A percentile compares a stretch with the other conserved stretches of the same genome.
phyloP scores from a whole-genome alignment of 2,113 vertebrate species.

The Perognathus longimembris region DNA sequence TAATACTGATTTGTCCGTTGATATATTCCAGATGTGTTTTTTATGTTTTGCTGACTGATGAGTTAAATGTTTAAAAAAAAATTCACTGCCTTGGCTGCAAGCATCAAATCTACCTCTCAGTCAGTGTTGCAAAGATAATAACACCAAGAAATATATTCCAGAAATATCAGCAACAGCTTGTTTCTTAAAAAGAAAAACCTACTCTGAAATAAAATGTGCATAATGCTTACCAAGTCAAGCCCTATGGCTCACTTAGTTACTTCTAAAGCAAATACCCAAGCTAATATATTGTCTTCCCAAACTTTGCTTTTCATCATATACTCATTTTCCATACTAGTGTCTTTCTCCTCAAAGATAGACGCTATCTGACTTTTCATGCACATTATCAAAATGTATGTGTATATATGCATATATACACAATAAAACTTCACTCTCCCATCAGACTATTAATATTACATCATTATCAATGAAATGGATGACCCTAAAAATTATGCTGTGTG shows the following conservation, averaged over 20 bases:
- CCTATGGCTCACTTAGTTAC: background rate
- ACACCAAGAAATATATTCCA: conserved; percentile 21
- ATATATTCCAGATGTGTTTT: conserved; percentile 70
- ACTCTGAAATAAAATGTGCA: background rate
- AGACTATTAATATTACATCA: no score
- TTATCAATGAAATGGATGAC: no score
- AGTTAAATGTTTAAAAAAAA: conserved; percentile 68
- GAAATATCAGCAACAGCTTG: background rate
- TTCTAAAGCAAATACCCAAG: background rate
- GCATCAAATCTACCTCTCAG: conserved; percentile 38
- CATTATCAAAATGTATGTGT: no score
- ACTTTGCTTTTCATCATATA: accelerated
- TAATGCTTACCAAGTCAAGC: background rate
- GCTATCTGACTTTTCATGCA: background rate
- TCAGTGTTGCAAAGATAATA: conserved; percentile 14
- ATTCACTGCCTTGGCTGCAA: conserved; percentile 16
- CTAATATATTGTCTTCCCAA: background rate
- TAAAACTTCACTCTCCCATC: no score
- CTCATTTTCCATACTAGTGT: background rate
- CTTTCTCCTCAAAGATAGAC: background rate
- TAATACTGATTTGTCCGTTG: conserved; percentile 50
- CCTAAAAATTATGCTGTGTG: no score
- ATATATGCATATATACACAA: no score
- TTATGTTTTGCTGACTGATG: conserved; percentile 59
- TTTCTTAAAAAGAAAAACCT: background rate